A percentile compares a stretch with the other conserved stretches of the same genome.
Conservation (phyloP, 2,888 invertebrate genomes). For the Drosophila nigricruria region DNA sequence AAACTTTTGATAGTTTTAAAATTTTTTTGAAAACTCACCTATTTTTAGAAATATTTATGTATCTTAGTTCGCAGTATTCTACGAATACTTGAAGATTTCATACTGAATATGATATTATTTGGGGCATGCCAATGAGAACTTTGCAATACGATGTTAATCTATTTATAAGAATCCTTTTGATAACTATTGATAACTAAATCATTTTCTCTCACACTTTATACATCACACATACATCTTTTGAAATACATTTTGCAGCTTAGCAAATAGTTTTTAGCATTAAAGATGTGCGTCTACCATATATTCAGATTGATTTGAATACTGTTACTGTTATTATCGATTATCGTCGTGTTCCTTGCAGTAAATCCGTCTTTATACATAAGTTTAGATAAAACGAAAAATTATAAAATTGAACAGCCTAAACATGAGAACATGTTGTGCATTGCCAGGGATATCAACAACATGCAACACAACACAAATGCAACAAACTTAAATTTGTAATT, state of each 20-base stretch:
- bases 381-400: conserved; percentile 52
- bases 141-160: conserved; percentile 55
- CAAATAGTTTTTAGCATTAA: conserved; percentile 39
- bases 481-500: conserved; percentile 18
- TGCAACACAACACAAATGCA: conserved; percentile 25
- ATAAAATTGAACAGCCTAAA: conserved; percentile 1
- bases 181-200: conserved; percentile 7
- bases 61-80: neutral
- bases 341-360: conserved; percentile 81
- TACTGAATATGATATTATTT: neutral
- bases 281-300: conserved; percentile 57
- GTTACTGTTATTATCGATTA: conserved; percentile 56
- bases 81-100: neutral
- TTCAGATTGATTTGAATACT: conserved; percentile 55
- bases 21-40: neutral
- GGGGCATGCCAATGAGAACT: conserved; percentile 58
- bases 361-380: conserved; percentile 81
- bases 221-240: neutral
- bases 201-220: conserved; percentile 15
- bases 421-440: conserved; percentile 28
- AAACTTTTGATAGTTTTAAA: neutral
- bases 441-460: conserved; percentile 24
- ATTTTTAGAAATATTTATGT: neutral
- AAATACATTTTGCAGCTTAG: conserved; percentile 38
- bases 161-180: neutral